phyloP scores from a whole-genome alignment of 2,888 invertebrate genomes.

The Trichacis sp. region DNA sequence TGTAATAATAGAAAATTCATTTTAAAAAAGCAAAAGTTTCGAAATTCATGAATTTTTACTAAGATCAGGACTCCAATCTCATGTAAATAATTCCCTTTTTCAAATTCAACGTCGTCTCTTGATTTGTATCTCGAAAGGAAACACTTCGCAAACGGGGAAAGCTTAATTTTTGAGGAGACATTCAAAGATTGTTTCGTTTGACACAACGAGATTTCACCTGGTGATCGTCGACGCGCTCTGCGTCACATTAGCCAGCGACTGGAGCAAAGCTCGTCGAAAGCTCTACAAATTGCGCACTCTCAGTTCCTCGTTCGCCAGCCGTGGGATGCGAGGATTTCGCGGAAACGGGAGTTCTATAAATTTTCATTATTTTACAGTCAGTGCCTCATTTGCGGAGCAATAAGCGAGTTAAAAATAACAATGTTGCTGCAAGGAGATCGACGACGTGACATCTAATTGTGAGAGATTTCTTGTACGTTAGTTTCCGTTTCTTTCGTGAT shows the following conservation, averaged over 20 bases:
- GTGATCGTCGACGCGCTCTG: slow-evolving; percentile 57
- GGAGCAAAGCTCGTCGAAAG: slow-evolving; percentile 55
- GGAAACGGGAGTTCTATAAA: slow-evolving; percentile 50
- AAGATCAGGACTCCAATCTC: background rate
- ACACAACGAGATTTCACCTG: slow-evolving; percentile 23
- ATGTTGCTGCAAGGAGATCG: slow-evolving; percentile 28
- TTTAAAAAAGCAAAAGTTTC: too few relatives aligned
- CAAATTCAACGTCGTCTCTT: background rate
- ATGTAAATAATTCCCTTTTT: background rate
- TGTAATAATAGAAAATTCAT: too few relatives aligned
- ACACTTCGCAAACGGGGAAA: too few relatives aligned
- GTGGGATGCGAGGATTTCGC: slow-evolving; percentile 37
- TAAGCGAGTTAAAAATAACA: slow-evolving; percentile 47
- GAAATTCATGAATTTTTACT: background rate
- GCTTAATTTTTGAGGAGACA: too few relatives aligned
- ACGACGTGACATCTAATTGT: background rate
- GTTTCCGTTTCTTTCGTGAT: background rate
- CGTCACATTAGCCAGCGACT: slow-evolving; percentile 49
- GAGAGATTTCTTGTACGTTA: background rate
- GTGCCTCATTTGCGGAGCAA: slow-evolving; percentile 59
- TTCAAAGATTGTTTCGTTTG: too few relatives aligned
- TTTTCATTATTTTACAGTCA: slow-evolving; percentile 65
- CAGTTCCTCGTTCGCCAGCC: slow-evolving; percentile 45
- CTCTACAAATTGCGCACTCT: slow-evolving; percentile 58
- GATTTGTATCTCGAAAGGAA: too few relatives aligned